Evolutionary conservation across 2,888 invertebrate genomes (phyloP), one percentile per base, ranked within the genome.

Genomic region (Eretmocerus hayati): DNA sequence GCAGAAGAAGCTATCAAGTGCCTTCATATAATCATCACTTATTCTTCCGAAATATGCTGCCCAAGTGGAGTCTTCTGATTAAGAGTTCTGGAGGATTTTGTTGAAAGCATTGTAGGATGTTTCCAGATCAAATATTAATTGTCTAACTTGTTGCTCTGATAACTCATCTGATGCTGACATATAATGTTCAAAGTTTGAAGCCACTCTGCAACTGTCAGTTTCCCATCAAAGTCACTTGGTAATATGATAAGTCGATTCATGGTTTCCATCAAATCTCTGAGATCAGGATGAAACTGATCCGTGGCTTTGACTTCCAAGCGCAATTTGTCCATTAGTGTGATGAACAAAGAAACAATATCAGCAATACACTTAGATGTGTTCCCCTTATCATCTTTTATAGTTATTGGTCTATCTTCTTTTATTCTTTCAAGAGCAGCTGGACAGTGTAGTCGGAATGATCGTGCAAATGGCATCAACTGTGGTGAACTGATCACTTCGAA

Each of bases 311-410:
- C 88, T 66, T 96, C 92, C 55, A 99, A 76, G 15, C 95, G 81
- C 19, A 99, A 75, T 71, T 96, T 96, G 72, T 99, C 99, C 93
- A 97, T 94, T 44, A 95, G 78, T 0, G 99, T 99, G 55, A 99
- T 99, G 72, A 96, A 99, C 26, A 96, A 71, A 15, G 97, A 96
- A 3, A 97, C 97, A 74, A 97, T 97, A 68, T 95, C 95, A 11
- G 99, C 99, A 64, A 99, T 97, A 65, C 95, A 96, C 76, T 96
- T 97, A 63, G 94, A 94, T 0, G 96, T 95, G 72, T 97, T 99
- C 46, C 97, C 97, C 72, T 97, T 96, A 72, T 97, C 90, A 69
- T 99, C 97, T 67, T 91, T 93, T 60, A 95, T 93, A 11, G 97
- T 92, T 55, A 99, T 97, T 0, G 99, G 99, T 50, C 95, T 82